Evolutionary conservation across 2,797 vertebrate species (phyloP), one percentile per base, ranked within the genome.

Genomic region (Hemibagrus guttatus): DNA sequence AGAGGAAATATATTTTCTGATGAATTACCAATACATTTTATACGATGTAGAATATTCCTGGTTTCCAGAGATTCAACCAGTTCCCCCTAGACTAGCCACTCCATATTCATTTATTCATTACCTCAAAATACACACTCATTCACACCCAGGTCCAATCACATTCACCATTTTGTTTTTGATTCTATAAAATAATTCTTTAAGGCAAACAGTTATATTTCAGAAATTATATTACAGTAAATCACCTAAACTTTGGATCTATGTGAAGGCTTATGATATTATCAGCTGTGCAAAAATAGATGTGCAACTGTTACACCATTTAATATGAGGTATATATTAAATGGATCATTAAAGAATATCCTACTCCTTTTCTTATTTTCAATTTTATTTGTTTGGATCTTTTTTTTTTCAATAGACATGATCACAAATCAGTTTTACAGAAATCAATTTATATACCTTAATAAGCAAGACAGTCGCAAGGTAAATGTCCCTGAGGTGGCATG

Each of bases 31-130:
- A 14, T n/a, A 54, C 26, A 28, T 52, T 52, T 17, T 52, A 76
- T 35, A 35, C 58, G 4, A 58, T 56, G 31, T 19, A 1, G 74
- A 54, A 76, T 76, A 76, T 21, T 75, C 26, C 26, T 19, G 3
- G 1, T 54, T 76, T 76, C 46, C 46, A 76, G 3, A 19, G 49
- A 76, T 19, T 19, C 26, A 54, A 28, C 26, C 26, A 75, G 5
- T 52, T 52, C 49, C 16, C 14, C 49, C 5, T 26, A 49, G 23
- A 74, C 71, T 49, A 26, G 42, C 6, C 42, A 49, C 23, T 49
- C 42, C 71, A 74, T 74, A 49, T 49, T 74, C 4, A 74, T 74
- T 74, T n/a, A 74, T 71, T 71, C 69, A 42, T 23, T 71, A 42
- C 39, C 46, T 49, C 12, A 74, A 72, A 49, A 49, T 19, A 21